Percentiles rank a stretch among this genome's conserved stretches.
These are phyloP conservation scores for Lordiphosa stackelbergi DNA, from an alignment of 1,140 invertebrate species.

Conservation along the genomic window DNA sequence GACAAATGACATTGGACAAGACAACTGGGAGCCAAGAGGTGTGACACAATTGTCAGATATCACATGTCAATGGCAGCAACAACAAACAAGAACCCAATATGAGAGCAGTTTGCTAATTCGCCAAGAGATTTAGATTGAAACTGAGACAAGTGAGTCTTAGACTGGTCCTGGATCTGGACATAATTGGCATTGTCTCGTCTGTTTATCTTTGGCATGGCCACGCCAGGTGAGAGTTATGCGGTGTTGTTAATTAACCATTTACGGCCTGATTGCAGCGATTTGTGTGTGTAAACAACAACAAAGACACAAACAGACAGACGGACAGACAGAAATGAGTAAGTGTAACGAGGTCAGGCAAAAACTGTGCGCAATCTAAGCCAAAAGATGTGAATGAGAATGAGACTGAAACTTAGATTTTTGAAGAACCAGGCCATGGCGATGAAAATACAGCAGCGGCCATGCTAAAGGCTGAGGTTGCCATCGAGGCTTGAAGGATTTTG, in stretches of 20 bases:
- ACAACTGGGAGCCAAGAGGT: slow-evolving; percentile 36
- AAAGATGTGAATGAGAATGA: background rate
- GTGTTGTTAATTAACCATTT: slow-evolving; percentile 72
- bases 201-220: slow-evolving; percentile 35
- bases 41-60: slow-evolving; percentile 67
- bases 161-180: slow-evolving; percentile 62
- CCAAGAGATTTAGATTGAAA: slow-evolving; percentile 39
- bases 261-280: slow-evolving; percentile 56
- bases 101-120: slow-evolving; percentile 29
- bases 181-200: slow-evolving; percentile 63
- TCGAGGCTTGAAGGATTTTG: too few species aligned
- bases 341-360: slow-evolving; percentile 46
- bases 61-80: slow-evolving; percentile 35
- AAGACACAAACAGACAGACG: slow-evolving; percentile 7
- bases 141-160: slow-evolving; percentile 15
- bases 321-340: slow-evolving; percentile 9
- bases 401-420: slow-evolving; percentile 3
- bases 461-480: too few species aligned
- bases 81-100: slow-evolving; percentile 8
- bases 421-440: slow-evolving; percentile 40
- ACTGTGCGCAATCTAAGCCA: slow-evolving; percentile 6
- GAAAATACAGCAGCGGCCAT: slow-evolving; percentile 1
- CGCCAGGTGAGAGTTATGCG: slow-evolving; percentile 69
- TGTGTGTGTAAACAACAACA: slow-evolving; percentile 7
- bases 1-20: slow-evolving; percentile 64